Conservation (phyloP, 2,888 invertebrate genomes). For the Heliconius erato region DNA sequence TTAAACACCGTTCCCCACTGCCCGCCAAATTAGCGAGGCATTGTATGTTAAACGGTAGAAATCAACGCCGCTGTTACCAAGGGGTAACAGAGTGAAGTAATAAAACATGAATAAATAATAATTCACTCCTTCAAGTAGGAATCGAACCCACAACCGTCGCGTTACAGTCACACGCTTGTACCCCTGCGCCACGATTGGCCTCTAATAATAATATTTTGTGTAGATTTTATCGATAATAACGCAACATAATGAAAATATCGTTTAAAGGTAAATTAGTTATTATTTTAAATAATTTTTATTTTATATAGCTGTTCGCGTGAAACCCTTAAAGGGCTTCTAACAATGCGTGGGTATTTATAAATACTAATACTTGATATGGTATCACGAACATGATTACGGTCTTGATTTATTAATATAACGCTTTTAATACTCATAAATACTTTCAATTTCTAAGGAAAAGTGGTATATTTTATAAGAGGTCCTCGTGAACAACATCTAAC, state of each 20-base stretch:
- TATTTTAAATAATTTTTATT: neutral
- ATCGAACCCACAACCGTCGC: too few species aligned
- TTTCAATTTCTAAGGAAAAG: neutral
- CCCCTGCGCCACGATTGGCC: too few species aligned
- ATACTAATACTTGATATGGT: slow-evolving; percentile 14
- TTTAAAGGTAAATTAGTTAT: slow-evolving; percentile 15
- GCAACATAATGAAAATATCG: neutral
- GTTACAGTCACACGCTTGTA: too few species aligned
- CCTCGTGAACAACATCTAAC: too few species aligned
- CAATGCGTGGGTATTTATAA: slow-evolving; percentile 25
- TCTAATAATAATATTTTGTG: slow-evolving; percentile 3
- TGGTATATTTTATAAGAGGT: too few species aligned
- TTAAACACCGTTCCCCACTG: too few species aligned
- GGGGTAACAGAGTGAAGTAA: too few species aligned
- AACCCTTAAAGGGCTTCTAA: slow-evolving; percentile 6
- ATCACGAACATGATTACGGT: slow-evolving; percentile 26
- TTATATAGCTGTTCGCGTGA: slow-evolving; percentile 5
- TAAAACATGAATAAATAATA: too few species aligned
- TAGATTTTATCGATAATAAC: neutral
- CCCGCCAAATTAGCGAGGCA: too few species aligned
- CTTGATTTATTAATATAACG: slow-evolving; percentile 20
- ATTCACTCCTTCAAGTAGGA: too few species aligned
- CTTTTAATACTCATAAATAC: neutral
- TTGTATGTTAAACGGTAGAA: too few species aligned
- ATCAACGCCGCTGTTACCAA: too few species aligned